Evolutionary conservation across 2,113 vertebrate genomes (phyloP).

Genomic region (Ammodytes dubius): DNA sequence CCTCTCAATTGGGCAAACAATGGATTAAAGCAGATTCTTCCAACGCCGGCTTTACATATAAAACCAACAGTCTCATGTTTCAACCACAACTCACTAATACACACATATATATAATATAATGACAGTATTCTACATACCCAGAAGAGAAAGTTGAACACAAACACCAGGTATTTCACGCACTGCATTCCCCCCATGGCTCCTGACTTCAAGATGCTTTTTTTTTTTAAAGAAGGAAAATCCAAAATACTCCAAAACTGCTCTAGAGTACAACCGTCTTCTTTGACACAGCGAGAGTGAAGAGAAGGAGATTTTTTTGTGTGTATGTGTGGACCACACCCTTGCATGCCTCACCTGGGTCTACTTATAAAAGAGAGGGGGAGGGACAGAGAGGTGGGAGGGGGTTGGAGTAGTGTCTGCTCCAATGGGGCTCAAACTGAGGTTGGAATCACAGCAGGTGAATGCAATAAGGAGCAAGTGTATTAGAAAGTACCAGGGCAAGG

Average conservation of each 20-base stretch:
- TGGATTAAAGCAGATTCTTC: not conserved
- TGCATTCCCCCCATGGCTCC: constrained; percentile 83
- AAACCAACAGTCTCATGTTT: not conserved
- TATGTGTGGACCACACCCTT: constrained; percentile 37
- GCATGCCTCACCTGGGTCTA: constrained; percentile 49
- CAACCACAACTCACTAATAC: not conserved
- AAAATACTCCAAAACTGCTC: not conserved
- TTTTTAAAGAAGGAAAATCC: not conserved
- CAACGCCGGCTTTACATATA: not conserved
- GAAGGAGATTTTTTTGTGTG: not conserved
- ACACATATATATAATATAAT: no score
- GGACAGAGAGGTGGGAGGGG: not conserved
- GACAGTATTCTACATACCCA: constrained; percentile 85
- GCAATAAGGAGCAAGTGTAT: not conserved
- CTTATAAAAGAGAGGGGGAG: constrained; percentile 2
- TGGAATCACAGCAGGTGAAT: constrained; percentile 41
- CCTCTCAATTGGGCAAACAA: not conserved
- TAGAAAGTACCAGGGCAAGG: not conserved
- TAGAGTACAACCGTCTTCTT: not conserved
- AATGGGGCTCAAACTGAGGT: not conserved
- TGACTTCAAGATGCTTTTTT: constrained; percentile 49
- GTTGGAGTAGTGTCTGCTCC: not conserved
- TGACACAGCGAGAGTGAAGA: not conserved
- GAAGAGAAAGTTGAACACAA: constrained; percentile 93
- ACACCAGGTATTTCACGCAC: constrained; percentile 92